Evolutionary conservation across 1,140 invertebrate genomes (phyloP), one percentile per base, ranked within the genome.

Genomic region (Leptopilina clavipes): DNA sequence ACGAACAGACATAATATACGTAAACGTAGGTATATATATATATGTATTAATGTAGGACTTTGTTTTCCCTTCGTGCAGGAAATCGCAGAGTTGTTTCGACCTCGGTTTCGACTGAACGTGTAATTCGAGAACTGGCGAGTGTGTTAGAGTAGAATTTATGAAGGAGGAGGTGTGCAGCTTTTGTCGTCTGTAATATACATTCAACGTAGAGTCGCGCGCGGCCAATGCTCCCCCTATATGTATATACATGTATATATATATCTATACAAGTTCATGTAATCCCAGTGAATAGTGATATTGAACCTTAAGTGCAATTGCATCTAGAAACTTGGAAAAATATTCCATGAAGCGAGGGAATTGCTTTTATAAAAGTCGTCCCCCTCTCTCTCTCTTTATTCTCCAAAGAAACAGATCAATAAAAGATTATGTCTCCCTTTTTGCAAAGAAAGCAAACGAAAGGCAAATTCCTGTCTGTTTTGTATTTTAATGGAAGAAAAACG

Each of bases 51-150:
- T 18, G 14, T 65, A n/a, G 5, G 59, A 65, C 25, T 65, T 31
- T 31, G 59, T 65, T 65, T 65, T 25, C 22, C 59, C 25, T 65
- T 65, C 59, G 59, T 65, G 59, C 59, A 65, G 59, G 25, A 65
- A 65, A 65, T 65, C 59, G 59, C 14, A 22, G 56, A 31, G 59
- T 65, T 65, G 59, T 65, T 65, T 65, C 59, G 25, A 65, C 59
- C 25, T n/a, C 18, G 25, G 59, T 65, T 65, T 65, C 59, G 14
- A 65, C 59, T 65, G 11, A 59, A 65, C 59, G 22, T 65, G 59
- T 65, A 65, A 65, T 65, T 65, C 59, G 59, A 65, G 59, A 65
- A 31, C 22, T 65, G 59, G 25, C 59, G 22, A 65, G 59, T 65
- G 22, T 65, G 59, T 65, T 65, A 8, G 59, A 65, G 59, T 65